Percentiles rank a stretch among this genome's conserved stretches.
phyloP scores from a whole-genome alignment of 2,888 invertebrate species.

The Volucella zonaria region DNA sequence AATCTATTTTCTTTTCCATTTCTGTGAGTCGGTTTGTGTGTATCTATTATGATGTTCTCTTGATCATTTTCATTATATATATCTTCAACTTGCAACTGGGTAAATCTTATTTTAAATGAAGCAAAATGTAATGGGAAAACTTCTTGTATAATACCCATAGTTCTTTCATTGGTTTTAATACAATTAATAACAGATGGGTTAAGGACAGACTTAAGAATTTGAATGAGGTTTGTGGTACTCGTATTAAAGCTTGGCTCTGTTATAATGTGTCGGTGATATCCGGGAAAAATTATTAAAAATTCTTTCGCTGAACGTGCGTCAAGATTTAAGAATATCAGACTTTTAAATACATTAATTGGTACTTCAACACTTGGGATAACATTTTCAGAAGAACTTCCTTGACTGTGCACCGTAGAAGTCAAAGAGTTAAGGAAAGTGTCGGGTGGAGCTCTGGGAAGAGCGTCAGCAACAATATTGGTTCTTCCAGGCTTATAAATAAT shows the following conservation, averaged over 20 bases:
- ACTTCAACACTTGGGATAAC: conserved; percentile 41
- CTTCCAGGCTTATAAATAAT: no score
- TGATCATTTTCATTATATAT: conserved; percentile 4
- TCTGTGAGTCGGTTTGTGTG: conserved; percentile 36
- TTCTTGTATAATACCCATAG: conserved; percentile 18
- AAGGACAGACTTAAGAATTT: conserved; percentile 11
- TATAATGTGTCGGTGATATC: neutral
- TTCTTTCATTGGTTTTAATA: conserved; percentile 12
- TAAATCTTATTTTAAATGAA: conserved; percentile 1
- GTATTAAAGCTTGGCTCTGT: neutral
- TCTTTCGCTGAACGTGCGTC: neutral
- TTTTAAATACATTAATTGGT: conserved; percentile 50
- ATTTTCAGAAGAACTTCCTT: conserved; percentile 33
- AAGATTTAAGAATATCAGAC: neutral
- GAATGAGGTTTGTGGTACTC: conserved; percentile 2
- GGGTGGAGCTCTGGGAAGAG: conserved; percentile 9
- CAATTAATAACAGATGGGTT: conserved; percentile 30
- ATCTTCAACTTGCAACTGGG: conserved; percentile 1
- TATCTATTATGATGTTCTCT: neutral
- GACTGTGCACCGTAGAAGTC: conserved; percentile 8
- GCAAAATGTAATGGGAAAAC: conserved; percentile 26
- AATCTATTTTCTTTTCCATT: conserved; percentile 52
- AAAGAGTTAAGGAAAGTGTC: conserved; percentile 16
- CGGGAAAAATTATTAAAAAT: neutral
- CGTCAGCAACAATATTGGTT: no score